Conservation (phyloP, 1,140 invertebrate genomes). For the Heliconius melpomene region DNA sequence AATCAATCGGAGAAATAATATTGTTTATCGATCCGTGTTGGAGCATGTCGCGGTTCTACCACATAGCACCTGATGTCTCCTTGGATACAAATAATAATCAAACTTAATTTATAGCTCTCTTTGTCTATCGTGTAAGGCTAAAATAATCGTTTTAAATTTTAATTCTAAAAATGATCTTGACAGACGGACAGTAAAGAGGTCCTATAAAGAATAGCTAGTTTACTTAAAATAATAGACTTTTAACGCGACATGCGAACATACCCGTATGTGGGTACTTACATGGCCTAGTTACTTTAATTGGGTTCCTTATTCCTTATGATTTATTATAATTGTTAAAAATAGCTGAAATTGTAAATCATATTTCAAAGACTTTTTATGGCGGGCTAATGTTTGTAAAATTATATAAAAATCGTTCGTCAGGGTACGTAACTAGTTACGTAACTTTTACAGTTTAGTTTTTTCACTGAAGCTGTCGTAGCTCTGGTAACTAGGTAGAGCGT, state of each 20-base stretch:
- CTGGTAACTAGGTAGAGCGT: too few relatives aligned
- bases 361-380: not conserved
- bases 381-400: not conserved
- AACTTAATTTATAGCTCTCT: too few relatives aligned
- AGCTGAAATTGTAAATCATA: not conserved
- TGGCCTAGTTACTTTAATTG: slow-evolving; percentile 8
- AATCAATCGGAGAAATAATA: too few relatives aligned
- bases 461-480: not conserved
- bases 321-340: not conserved
- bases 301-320: not conserved
- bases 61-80: too few relatives aligned
- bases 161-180: too few relatives aligned
- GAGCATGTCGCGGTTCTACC: too few relatives aligned
- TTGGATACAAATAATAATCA: too few relatives aligned
- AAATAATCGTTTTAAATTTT: too few relatives aligned
- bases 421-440: too few relatives aligned
- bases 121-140: too few relatives aligned
- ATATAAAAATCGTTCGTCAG: not conserved
- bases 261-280: not conserved
- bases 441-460: not conserved
- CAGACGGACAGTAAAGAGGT: too few relatives aligned
- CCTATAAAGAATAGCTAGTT: not conserved
- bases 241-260: slow-evolving; percentile 1
- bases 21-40: too few relatives aligned
- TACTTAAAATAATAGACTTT: not conserved